phyloP scores from a whole-genome alignment of 2,888 invertebrate species.

The Sphaerophoria taeniata region DNA sequence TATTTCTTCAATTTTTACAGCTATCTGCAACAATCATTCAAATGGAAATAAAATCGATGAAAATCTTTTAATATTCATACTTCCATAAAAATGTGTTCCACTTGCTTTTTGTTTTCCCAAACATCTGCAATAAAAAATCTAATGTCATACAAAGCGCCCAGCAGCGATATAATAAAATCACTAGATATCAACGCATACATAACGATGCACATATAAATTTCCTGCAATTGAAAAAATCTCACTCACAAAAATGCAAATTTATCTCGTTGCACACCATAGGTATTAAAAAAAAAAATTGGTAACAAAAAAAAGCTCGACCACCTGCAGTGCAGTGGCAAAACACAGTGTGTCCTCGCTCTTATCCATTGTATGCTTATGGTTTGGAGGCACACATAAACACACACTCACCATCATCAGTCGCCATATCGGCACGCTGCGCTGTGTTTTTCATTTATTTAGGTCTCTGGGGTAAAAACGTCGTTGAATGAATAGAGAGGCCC shows the following conservation, averaged over 20 bases:
- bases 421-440: not conserved
- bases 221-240: constrained; percentile 48
- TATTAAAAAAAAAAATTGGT: constrained; percentile 5
- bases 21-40: not conserved
- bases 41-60: constrained; percentile 32
- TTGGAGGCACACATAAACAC: not conserved
- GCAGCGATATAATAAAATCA: constrained; percentile 32
- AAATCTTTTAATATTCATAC: constrained; percentile 35
- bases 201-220: not conserved
- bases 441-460: constrained; percentile 25
- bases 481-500: constrained; percentile 20
- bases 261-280: constrained; percentile 28
- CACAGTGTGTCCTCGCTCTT: constrained; percentile 16
- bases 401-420: not conserved
- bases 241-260: constrained; percentile 61
- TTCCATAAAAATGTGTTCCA: not conserved
- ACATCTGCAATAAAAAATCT: constrained; percentile 1
- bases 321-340: constrained; percentile 56
- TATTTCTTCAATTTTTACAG: not conserved
- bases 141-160: constrained; percentile 27
- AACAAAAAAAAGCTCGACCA: constrained; percentile 32
- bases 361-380: not conserved
- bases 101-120: not conserved
- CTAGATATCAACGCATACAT: not conserved
- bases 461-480: constrained; percentile 53